A percentile compares a stretch with the other conserved stretches of the same genome.
phyloP scores from a whole-genome alignment of 1,140 invertebrate genomes.

The Branchinecta lynchi region DNA sequence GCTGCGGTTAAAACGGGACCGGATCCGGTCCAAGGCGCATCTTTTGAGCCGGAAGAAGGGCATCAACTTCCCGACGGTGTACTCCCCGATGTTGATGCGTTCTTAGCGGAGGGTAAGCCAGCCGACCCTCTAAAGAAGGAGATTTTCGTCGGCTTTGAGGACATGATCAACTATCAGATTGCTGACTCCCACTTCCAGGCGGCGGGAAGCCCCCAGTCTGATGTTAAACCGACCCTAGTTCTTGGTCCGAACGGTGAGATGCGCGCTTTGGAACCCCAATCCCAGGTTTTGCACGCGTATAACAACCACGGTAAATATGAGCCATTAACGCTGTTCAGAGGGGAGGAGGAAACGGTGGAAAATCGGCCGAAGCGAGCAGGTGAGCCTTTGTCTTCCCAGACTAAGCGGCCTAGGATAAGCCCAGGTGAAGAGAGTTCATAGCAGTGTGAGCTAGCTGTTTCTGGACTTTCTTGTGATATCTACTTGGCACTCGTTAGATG shows the following conservation, averaged over 20 bases:
- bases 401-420: no score
- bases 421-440: no score
- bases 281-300: background rate
- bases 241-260: background rate
- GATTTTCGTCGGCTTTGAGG: background rate
- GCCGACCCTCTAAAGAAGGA: background rate
- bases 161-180: slow-evolving; percentile 1
- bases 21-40: background rate
- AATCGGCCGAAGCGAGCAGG: background rate
- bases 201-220: background rate
- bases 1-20: background rate
- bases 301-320: slow-evolving; percentile 4
- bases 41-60: background rate
- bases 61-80: background rate
- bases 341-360: background rate
- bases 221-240: background rate
- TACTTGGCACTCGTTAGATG: no score
- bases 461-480: no score
- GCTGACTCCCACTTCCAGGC: background rate
- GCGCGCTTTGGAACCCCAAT: background rate
- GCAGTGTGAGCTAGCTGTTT: no score
- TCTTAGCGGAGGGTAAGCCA: background rate
- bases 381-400: no score
- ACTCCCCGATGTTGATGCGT: slow-evolving; percentile 6
- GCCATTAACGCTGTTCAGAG: background rate